A percentile compares a stretch with the other conserved stretches of the same genome.
These are phyloP conservation scores for Oikopleura dioica DNA, from an alignment of 23 tunicate genomes.

Conservation along the genomic window DNA sequence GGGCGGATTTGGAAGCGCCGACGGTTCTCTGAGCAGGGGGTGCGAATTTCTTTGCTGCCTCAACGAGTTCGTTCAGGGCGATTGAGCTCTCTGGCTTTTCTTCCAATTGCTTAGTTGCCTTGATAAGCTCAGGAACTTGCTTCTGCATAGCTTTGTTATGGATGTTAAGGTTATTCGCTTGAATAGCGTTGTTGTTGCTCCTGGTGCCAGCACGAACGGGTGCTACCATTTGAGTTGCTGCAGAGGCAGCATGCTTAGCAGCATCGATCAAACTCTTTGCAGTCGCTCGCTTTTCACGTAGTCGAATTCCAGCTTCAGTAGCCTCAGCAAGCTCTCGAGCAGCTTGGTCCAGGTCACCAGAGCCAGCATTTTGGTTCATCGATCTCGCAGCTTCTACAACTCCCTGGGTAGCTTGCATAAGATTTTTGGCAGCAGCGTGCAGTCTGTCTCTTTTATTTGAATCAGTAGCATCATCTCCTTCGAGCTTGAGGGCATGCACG, in stretches of 20 bases:
- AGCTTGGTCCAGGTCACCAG: too few species aligned
- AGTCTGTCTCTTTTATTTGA: constrained; percentile 40
- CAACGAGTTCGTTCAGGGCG: constrained; percentile 61
- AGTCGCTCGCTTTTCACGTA: constrained; percentile 1
- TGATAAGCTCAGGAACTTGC: not conserved
- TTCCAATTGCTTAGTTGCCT: not conserved
- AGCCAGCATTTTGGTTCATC: not conserved
- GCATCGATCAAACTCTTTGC: constrained; percentile 24
- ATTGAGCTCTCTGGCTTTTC: constrained; percentile 28
- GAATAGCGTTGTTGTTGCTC: not conserved
- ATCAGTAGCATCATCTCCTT: constrained; percentile 52
- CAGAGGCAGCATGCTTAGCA: constrained; percentile 50
- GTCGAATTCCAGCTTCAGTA: not conserved
- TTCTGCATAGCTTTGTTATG: not conserved
- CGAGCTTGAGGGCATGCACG: constrained; percentile 56
- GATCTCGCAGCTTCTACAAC: constrained; percentile 99
- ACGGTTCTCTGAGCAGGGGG: constrained; percentile 95
- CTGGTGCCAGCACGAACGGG: not conserved
- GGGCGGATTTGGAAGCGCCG: constrained; percentile 88
- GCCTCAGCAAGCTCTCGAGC: not conserved
- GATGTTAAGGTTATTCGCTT: not conserved
- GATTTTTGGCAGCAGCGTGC: constrained; percentile 56
- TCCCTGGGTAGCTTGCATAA: constrained; percentile 81
- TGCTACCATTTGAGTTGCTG: constrained; percentile 1
- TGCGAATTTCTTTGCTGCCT: constrained; percentile 56